Percentiles rank a stretch among this genome's conserved stretches.
These are phyloP conservation scores for Athalia circularis DNA, from an alignment of 2,888 invertebrate genomes.

Conservation along the genomic window DNA sequence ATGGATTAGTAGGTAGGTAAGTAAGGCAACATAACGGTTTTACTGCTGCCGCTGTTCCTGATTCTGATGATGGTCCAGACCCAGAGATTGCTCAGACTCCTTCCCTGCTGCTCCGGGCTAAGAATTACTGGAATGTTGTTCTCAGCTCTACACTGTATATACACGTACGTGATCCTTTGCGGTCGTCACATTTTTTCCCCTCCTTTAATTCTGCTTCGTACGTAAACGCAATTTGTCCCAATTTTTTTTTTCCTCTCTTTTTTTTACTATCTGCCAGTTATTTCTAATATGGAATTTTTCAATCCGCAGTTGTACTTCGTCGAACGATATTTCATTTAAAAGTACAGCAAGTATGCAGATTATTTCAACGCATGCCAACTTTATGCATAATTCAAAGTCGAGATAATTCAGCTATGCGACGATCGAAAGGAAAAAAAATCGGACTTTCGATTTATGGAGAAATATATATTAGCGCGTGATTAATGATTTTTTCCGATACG, in stretches of 20 bases:
- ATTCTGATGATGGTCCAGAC: constrained; percentile 18
- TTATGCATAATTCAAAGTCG: too few species aligned
- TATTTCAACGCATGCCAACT: too few species aligned
- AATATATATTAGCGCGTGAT: too few species aligned
- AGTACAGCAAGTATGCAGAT: neutral
- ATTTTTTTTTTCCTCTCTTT: neutral
- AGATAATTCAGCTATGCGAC: too few species aligned
- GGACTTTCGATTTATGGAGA: constrained; percentile 14
- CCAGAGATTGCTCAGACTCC: constrained; percentile 28
- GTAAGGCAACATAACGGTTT: constrained; percentile 46
- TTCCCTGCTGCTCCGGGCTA: neutral
- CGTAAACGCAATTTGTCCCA: neutral
- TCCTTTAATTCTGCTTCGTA: neutral
- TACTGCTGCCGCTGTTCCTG: neutral
- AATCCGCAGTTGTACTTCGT: neutral
- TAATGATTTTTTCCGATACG: too few species aligned
- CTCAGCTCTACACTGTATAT: neutral
- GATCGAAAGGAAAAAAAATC: neutral
- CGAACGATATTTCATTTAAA: constrained; percentile 24
- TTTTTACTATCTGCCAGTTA: too few species aligned
- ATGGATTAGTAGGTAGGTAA: constrained; percentile 14
- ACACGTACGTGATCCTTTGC: neutral
- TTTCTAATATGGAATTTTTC: neutral
- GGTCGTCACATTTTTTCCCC: neutral
- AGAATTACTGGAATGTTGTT: constrained; percentile 27